These are phyloP conservation scores for Argyrosomus regius DNA, from an alignment of 2,797 vertebrate genomes.

Conservation along the genomic window DNA sequence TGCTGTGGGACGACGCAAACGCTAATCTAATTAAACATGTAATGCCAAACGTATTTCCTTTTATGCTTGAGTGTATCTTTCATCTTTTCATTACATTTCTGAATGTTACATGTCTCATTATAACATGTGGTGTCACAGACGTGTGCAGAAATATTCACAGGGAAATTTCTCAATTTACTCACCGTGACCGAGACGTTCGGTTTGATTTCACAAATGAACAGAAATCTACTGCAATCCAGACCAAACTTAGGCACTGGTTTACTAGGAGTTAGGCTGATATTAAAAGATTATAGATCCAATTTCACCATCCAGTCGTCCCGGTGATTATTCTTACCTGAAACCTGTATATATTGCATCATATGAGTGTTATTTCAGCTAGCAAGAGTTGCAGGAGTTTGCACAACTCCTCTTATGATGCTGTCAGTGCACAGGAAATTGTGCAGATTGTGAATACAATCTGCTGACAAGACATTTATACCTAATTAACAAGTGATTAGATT, in stretches of 20 bases:
- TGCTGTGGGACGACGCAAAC: neutral
- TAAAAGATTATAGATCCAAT: conserved; percentile 4
- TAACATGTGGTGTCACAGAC: neutral
- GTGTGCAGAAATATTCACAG: neutral
- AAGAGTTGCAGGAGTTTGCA: neutral
- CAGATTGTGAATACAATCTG: neutral
- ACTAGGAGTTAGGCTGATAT: neutral
- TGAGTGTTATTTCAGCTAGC: neutral
- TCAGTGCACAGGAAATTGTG: neutral
- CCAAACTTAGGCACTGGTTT: conserved; percentile 1
- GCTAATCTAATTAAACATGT: conserved; percentile 28
- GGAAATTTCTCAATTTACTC: conserved; percentile 19
- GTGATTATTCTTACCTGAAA: conserved; percentile 22
- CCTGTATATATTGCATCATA: conserved; percentile 18
- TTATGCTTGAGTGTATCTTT: conserved; percentile 5
- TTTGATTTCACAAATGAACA: neutral
- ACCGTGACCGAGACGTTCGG: neutral
- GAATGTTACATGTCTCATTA: conserved; percentile 10
- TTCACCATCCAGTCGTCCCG: neutral
- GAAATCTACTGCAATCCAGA: conserved; percentile 12
- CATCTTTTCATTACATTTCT: conserved; percentile 19
- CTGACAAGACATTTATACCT: neutral
- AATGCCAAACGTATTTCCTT: conserved; percentile 13
- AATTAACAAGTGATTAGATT: neutral
- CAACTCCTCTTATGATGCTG: neutral